Conservation (phyloP, 2,888 invertebrate species). For the Eulithis prunata region DNA sequence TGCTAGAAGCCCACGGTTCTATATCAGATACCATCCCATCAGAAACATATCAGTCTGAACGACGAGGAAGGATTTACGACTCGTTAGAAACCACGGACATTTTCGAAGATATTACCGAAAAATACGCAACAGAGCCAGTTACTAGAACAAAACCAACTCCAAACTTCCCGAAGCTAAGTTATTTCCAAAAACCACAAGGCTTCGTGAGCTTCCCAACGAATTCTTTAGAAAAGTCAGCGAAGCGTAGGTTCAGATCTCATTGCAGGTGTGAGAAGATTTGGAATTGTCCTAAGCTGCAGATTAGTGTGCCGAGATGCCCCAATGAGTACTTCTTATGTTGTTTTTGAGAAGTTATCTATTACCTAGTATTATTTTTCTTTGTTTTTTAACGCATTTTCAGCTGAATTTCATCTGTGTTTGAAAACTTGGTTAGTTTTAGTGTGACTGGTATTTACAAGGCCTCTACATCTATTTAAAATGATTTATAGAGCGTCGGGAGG, state of each 20-base stretch:
- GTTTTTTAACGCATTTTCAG: too few relatives aligned
- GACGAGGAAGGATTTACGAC: slow-evolving; percentile 35
- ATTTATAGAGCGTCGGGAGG: too few relatives aligned
- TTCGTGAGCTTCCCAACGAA: slow-evolving; percentile 54
- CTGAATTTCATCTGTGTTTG: too few relatives aligned
- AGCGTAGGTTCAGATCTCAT: slow-evolving; percentile 66
- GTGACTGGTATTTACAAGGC: too few relatives aligned
- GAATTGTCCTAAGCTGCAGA: slow-evolving; percentile 79
- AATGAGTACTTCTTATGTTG: slow-evolving; percentile 79
- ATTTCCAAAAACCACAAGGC: slow-evolving; percentile 54
- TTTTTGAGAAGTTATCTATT: slow-evolving; percentile 42
- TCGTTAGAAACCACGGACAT: slow-evolving; percentile 47
- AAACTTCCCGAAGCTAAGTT: slow-evolving; percentile 63
- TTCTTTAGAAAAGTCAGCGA: slow-evolving; percentile 56
- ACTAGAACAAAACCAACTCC: slow-evolving; percentile 45
- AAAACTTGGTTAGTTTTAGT: too few relatives aligned
- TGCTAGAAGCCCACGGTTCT: slow-evolving; percentile 32
- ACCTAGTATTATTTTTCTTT: too few relatives aligned
- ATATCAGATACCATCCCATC: slow-evolving; percentile 32
- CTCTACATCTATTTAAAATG: too few relatives aligned
- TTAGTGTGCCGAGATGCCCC: slow-evolving; percentile 76
- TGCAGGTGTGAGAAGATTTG: slow-evolving; percentile 78
- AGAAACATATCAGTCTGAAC: slow-evolving; percentile 33
- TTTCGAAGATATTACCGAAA: slow-evolving; percentile 47
- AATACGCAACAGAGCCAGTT: slow-evolving; percentile 42